Conservation (phyloP, 2,113 vertebrate genomes). For the Dipodomys stephensi region DNA sequence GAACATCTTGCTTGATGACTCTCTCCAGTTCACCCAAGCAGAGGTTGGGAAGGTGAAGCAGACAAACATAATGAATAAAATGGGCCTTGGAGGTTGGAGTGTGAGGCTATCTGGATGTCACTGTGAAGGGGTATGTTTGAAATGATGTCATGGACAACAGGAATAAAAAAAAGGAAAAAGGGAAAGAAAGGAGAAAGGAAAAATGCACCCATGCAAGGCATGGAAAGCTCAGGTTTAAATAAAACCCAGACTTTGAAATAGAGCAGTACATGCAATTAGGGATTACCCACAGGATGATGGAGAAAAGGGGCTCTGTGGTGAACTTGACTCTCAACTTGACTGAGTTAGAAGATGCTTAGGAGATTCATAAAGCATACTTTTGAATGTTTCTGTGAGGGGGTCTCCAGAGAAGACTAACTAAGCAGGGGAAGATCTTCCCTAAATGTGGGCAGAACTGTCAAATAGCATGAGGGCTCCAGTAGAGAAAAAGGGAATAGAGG, state of each 20-base stretch:
- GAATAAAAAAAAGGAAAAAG: not conserved
- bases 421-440: too few species aligned
- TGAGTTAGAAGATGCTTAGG: too few species aligned
- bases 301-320: not conserved
- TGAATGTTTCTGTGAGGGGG: too few species aligned
- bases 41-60: not conserved
- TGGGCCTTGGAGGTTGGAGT: not conserved
- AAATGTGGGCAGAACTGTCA: too few species aligned
- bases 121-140: not conserved
- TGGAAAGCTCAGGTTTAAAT: not conserved
- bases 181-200: not conserved
- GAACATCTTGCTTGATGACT: not conserved
- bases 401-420: too few species aligned
- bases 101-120: not conserved
- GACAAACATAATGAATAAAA: not conserved
- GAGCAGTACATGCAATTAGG: not conserved
- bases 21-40: not conserved
- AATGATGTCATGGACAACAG: not conserved
- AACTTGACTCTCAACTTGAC: too few species aligned
- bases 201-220: not conserved
- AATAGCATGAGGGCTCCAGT: too few species aligned
- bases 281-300: not conserved
- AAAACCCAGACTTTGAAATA: not conserved
- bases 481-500: too few species aligned
- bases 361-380: too few species aligned